Evolutionary conservation across 2,113 vertebrate species (phyloP), one percentile per base, ranked within the genome.

Genomic region (Rhinogobius similis): DNA sequence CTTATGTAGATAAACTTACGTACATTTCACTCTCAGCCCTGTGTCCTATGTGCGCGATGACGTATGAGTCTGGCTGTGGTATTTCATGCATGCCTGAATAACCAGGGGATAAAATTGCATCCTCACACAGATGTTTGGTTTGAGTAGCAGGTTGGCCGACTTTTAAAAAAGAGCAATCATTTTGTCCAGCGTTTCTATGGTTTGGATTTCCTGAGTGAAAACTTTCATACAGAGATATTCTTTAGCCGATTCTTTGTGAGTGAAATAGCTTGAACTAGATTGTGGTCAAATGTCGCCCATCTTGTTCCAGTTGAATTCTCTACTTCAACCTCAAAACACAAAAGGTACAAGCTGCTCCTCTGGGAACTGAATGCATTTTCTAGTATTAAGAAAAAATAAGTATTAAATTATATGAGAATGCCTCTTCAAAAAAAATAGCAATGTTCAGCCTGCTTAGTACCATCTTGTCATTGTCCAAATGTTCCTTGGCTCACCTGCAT

Each of bases 221-320:
- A n/a, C n/a, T n/a, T n/a, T 52, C 48, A n/a, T 10, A 23, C 23
- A 52, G 7, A 23, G 48, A 26, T 82, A 38, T 82, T 82, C 66
- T 41, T 80, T 76, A 58, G 65, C 48, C 61, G 81, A 77, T 64
- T 70, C 71, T 86, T 73, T 82, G 72, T 79, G 69, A 79, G 75
- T 67, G 66, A 72, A 75, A 70, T 67, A 82, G 77, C 74, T 77
- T 67, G 75, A 79, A 84, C 79, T 63, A 81, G 79, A 65, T 71
- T 70, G 62, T 75, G 76, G 79, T 82, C 67, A 85, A 85, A 84
- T 76, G 82, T 70, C 75, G n/a, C 29, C 79, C 76, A 70, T 65
- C 64, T 87, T 72, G 67, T 81, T 82, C 77, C 77, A 59, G 66
- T 71, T 83, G 72, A 75, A 20, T 73, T 85, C 72, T 77, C 72